Conservation (phyloP, 2,113 vertebrate species). For the Passer domesticus region DNA sequence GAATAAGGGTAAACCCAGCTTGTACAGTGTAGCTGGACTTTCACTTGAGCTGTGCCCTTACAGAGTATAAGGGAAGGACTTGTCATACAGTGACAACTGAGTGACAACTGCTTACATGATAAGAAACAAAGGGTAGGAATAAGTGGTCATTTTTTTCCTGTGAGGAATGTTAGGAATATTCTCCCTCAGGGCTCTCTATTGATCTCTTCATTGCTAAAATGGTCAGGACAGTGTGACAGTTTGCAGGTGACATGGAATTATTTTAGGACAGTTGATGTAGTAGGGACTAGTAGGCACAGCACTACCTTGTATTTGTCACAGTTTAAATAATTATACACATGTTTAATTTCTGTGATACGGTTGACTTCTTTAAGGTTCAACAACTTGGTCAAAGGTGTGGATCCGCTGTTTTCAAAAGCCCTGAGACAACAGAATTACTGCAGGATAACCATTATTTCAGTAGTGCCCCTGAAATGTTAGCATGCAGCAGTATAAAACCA, state of each 20-base stretch:
- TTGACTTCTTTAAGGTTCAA: background rate
- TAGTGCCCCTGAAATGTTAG: background rate
- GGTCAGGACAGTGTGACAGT: background rate
- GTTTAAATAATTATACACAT: background rate
- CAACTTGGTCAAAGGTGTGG: background rate
- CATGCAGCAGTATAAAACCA: background rate
- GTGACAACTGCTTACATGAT: background rate
- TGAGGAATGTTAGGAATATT: background rate
- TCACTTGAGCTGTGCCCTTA: background rate
- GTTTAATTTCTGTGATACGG: background rate
- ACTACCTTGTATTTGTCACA: background rate
- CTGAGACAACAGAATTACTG: background rate
- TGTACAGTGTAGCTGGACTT: background rate
- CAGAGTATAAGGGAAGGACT: background rate
- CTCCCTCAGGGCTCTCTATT: background rate
- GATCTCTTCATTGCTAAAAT: background rate
- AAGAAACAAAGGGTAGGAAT: background rate
- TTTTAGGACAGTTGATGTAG: background rate
- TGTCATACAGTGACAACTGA: background rate
- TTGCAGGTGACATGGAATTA: background rate
- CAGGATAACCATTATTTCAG: background rate
- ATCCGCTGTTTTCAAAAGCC: background rate
- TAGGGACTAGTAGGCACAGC: background rate
- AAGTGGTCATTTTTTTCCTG: background rate
- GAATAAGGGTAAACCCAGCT: background rate